Percentiles rank a stretch among this genome's conserved stretches.
These are phyloP conservation scores for Archips xylosteana DNA, from an alignment of 2,888 invertebrate species.

Conservation along the genomic window DNA sequence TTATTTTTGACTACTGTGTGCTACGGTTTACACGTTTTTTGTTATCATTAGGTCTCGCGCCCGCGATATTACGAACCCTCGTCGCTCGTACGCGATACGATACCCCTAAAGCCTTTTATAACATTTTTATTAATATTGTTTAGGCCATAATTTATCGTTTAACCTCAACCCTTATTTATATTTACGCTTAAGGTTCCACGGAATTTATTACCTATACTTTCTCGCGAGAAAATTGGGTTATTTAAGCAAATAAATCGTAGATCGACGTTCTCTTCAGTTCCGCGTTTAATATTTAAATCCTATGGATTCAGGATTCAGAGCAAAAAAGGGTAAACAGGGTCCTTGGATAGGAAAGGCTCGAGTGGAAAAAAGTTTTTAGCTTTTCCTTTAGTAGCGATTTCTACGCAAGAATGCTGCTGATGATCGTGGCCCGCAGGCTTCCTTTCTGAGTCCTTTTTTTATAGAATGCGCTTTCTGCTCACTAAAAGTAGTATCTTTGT, in stretches of 20 bases:
- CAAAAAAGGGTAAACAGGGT: not conserved
- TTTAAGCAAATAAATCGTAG: slow-evolving; percentile 11
- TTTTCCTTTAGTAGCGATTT: not conserved
- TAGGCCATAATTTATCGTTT: slow-evolving; percentile 32
- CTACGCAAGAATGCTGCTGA: not conserved
- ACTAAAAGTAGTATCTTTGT: no score
- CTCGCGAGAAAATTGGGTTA: not conserved
- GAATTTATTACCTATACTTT: slow-evolving; percentile 16
- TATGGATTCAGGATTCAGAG: slow-evolving; percentile 6
- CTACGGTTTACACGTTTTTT: slow-evolving; percentile 6
- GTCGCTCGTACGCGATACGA: not conserved
- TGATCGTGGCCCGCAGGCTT: not conserved
- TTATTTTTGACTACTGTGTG: not conserved
- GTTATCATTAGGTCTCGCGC: slow-evolving; percentile 5
- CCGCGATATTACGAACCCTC: slow-evolving; percentile 9
- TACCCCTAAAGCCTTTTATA: slow-evolving; percentile 16
- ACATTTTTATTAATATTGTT: slow-evolving; percentile 38
- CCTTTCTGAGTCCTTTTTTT: not conserved
- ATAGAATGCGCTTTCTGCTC: not conserved
- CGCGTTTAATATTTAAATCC: slow-evolving; percentile 4
- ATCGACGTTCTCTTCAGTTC: slow-evolving; percentile 18
- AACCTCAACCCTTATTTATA: slow-evolving; percentile 24
- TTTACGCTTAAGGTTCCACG: slow-evolving; percentile 3
- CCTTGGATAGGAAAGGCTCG: slow-evolving; percentile 3
- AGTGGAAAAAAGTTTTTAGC: slow-evolving; percentile 1